Evolutionary conservation across 2,888 invertebrate genomes (phyloP).

Genomic region (Microplitis deprimator): DNA sequence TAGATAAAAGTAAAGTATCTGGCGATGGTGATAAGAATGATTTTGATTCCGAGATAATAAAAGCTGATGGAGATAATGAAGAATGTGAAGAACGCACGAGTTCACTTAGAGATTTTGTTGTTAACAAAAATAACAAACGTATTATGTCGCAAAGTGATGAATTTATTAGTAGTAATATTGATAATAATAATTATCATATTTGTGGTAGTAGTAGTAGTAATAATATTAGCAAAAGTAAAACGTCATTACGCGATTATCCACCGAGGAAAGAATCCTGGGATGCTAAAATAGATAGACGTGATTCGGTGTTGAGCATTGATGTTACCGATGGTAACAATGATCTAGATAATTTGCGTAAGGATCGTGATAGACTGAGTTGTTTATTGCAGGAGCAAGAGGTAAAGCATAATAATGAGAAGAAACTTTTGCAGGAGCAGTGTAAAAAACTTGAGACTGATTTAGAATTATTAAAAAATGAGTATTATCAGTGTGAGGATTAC

Average conservation of each 20-base stretch:
- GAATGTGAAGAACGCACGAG: slow-evolving; percentile 53
- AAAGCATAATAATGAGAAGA: slow-evolving; percentile 67
- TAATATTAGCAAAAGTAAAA: slow-evolving; percentile 48
- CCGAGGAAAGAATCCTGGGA: slow-evolving; percentile 61
- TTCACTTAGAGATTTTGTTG: slow-evolving; percentile 55
- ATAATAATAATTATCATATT: slow-evolving; percentile 46
- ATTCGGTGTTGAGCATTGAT: slow-evolving; percentile 29
- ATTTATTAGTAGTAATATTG: slow-evolving; percentile 45
- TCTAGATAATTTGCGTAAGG: slow-evolving; percentile 29
- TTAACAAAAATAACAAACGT: slow-evolving; percentile 47
- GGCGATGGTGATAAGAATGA: slow-evolving; percentile 3
- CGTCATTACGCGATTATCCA: slow-evolving; percentile 63
- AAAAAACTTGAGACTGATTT: slow-evolving; percentile 82
- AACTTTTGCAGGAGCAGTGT: slow-evolving; percentile 72
- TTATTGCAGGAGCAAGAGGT: slow-evolving; percentile 66
- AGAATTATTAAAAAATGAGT: slow-evolving; percentile 83
- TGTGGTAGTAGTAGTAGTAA: too few relatives aligned
- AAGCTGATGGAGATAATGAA: slow-evolving; percentile 52
- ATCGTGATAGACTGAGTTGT: slow-evolving; percentile 37
- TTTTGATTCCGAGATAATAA: neutral
- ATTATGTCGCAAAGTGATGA: neutral
- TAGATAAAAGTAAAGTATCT: neutral
- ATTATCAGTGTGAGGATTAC: slow-evolving; percentile 90
- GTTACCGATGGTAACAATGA: slow-evolving; percentile 26
- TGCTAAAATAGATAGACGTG: slow-evolving; percentile 48